These are phyloP conservation scores for Wasmannia auropunctata DNA, from an alignment of 1,140 invertebrate species.

Conservation along the genomic window DNA sequence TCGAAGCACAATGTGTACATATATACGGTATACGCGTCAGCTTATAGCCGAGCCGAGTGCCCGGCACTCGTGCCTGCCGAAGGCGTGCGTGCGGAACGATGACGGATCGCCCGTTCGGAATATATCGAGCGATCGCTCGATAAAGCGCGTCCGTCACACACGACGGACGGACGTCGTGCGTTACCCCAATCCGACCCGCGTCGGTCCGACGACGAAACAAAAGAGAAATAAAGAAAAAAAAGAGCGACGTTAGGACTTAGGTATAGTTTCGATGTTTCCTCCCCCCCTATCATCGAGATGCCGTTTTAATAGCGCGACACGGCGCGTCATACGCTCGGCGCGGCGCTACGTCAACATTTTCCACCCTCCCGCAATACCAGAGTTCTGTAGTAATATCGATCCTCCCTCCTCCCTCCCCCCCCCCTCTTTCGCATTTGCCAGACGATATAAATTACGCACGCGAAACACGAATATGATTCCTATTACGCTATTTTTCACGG, in stretches of 20 bases:
- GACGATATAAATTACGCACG: constrained; percentile 26
- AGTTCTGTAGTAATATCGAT: neutral
- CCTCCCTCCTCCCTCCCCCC: too few relatives aligned
- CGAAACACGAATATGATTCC: constrained; percentile 17
- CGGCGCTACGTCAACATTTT: neutral
- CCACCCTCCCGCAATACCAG: neutral
- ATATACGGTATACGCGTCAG: neutral
- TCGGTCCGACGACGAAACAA: neutral
- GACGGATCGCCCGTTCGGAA: constrained; percentile 57
- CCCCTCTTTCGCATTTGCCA: constrained; percentile 19
- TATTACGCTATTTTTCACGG: neutral
- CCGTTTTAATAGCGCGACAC: constrained; percentile 30
- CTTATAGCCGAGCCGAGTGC: too few relatives aligned
- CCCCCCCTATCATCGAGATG: neutral
- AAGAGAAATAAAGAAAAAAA: neutral
- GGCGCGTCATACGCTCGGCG: neutral
- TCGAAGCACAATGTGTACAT: neutral
- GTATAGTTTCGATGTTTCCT: constrained; percentile 3
- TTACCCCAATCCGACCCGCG: constrained; percentile 16
- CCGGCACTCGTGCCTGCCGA: neutral
- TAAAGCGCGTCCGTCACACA: constrained; percentile 16
- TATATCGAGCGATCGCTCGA: constrained; percentile 58
- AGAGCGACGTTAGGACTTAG: constrained; percentile 37
- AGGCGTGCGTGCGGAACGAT: constrained; percentile 48
- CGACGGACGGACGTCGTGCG: neutral